Evolutionary conservation across 2,888 invertebrate genomes (phyloP), one percentile per base, ranked within the genome.

Genomic region (Himalopsyche kuldschensis): DNA sequence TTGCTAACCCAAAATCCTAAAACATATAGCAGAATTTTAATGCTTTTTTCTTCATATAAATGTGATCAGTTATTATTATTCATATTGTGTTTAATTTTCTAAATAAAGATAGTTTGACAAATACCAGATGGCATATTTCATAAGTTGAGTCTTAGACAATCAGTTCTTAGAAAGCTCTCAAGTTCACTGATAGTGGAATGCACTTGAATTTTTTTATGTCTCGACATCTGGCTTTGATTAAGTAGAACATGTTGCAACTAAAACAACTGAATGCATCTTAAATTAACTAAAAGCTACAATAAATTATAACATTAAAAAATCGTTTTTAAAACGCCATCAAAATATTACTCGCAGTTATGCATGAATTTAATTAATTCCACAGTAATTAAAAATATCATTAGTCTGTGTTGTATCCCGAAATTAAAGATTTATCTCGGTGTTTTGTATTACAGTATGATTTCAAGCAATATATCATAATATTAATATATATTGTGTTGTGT

Each of bases 161-260:
- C 35, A 77, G 76, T 84, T 84, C 81, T 84, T 69, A 46, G 77
- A 84, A 81, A 63, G 47, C 41, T 77, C 83, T 84, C 78, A 84
- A 84, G 78, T 84, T 46, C 78, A 41, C 35, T 78, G 81, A 84
- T 82, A 82, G 63, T 20, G 81, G 79, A 79, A 81, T 81, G 80
- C 81, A 81, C 81, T 84, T 84, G 75, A 78, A 15, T 31, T 80
- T 63, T n/a, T 80, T 80, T 46, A 83, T 69, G 48, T 81, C 48
- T 63, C 41, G 30, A 48, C 83, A 84, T 84, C 81, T 84, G 83
- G 69, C 69, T 84, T 81, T 81, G n/a, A 80, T 69, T 69, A 15
- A 69, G 10, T 20, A 30, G 31, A 69, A n/a, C 77, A 47, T 27
- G 75, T 77, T 30, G 48, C 27, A n/a, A n/a, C 47, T 31, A 11